phyloP scores from a whole-genome alignment of 2,888 invertebrate genomes.

The Eristalis arbustorum region DNA sequence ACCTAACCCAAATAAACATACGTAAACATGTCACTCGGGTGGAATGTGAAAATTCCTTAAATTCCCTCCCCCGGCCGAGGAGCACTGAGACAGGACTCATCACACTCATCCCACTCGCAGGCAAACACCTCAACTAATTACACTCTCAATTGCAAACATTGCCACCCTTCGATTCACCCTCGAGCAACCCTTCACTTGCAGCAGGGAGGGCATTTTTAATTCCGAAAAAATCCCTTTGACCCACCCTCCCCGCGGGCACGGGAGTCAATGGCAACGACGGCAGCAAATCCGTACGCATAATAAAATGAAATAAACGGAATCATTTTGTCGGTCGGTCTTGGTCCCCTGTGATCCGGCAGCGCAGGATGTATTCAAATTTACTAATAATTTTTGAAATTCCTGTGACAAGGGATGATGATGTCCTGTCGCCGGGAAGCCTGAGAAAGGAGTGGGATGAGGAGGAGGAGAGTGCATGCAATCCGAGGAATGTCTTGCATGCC shows the following conservation, averaged over 20 bases:
- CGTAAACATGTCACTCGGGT: conserved; percentile 34
- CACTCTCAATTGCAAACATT: conserved; percentile 56
- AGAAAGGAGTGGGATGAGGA: background rate
- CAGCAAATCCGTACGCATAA: conserved; percentile 64
- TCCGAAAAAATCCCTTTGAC: conserved; percentile 4
- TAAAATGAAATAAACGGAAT: conserved; percentile 65
- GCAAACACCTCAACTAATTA: conserved; percentile 54
- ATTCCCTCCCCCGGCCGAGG: conserved; percentile 17
- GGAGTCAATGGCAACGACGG: conserved; percentile 19
- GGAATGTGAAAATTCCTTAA: conserved; percentile 27
- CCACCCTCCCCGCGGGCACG: background rate
- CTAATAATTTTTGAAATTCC: conserved; percentile 64
- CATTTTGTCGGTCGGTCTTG: conserved; percentile 59
- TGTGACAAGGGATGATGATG: conserved; percentile 15
- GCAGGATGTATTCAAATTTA: conserved; percentile 56
- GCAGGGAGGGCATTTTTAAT: conserved; percentile 36
- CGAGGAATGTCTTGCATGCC: background rate
- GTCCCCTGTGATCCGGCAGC: background rate
- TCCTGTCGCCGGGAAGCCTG: background rate
- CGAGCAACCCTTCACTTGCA: conserved; percentile 10
- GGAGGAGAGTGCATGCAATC: background rate
- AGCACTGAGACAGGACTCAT: background rate
- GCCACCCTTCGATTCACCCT: conserved; percentile 14
- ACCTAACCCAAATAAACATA: conserved; percentile 54
- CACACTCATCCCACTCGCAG: conserved; percentile 8